These are phyloP conservation scores for Periparus ater DNA, from an alignment of 2,797 vertebrate species.

Conservation along the genomic window DNA sequence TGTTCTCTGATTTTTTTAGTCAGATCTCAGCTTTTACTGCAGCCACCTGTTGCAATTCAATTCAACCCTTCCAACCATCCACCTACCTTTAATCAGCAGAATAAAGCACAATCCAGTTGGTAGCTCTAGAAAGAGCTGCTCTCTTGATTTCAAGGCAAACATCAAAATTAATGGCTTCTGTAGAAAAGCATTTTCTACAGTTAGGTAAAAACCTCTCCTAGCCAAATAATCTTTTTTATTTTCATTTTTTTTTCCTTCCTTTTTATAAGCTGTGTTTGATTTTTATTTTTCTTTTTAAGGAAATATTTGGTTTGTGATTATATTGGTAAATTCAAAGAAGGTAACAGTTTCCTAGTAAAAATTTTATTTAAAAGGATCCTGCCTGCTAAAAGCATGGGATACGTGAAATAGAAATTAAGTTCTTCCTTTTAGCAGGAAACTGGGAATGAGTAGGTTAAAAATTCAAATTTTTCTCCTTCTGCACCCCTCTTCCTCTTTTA, in stretches of 20 bases:
- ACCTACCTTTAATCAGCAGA: not conserved
- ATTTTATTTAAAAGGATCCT: not conserved
- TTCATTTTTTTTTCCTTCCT: fast-evolving
- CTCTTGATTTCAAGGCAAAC: not conserved
- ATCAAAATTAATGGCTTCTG: not conserved
- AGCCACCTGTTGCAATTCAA: not conserved
- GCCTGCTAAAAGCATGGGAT: not conserved
- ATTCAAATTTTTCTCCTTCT: not conserved
- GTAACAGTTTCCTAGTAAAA: not conserved
- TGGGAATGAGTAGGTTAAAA: not conserved
- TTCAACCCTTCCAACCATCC: not conserved
- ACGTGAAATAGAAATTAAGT: not conserved
- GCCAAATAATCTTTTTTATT: not conserved
- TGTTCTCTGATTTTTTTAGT: not conserved
- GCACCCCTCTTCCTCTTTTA: not conserved
- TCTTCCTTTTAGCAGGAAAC: not conserved
- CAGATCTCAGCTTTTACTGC: not conserved
- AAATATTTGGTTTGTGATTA: not conserved
- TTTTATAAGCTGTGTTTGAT: not conserved
- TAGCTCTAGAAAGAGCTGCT: not conserved
- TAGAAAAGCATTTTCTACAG: not conserved
- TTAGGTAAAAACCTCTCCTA: not conserved
- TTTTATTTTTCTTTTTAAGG: not conserved
- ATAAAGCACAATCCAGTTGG: not conserved
- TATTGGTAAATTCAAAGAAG: not conserved